phyloP scores from a whole-genome alignment of 2,797 vertebrate genomes.

The Enteromius trimaculatus region DNA sequence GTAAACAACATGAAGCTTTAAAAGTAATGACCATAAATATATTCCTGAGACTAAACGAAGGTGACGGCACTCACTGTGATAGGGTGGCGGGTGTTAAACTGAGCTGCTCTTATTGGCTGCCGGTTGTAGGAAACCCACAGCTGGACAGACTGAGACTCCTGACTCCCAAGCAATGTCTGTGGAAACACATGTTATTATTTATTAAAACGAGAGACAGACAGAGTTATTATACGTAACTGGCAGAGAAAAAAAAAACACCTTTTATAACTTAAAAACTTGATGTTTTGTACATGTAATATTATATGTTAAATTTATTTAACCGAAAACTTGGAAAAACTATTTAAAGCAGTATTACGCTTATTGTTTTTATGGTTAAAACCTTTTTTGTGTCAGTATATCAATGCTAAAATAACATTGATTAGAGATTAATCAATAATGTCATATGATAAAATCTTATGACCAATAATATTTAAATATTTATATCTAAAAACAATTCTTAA shows the following conservation, averaged over 20 bases:
- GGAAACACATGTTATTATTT: conserved; percentile 34
- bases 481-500: not conserved
- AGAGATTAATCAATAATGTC: not conserved
- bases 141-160: conserved; percentile 84
- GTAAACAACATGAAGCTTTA: conserved; percentile 6
- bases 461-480: not conserved
- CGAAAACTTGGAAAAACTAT: too few relatives aligned
- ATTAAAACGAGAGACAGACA: not conserved
- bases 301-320: too few relatives aligned
- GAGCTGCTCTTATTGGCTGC: conserved; percentile 92
- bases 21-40: conserved; percentile 64
- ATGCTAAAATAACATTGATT: not conserved
- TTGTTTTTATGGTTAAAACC: too few relatives aligned
- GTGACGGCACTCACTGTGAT: conserved; percentile 84
- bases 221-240: not conserved
- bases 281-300: too few relatives aligned
- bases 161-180: conserved; percentile 83
- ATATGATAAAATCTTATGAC: not conserved
- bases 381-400: not conserved
- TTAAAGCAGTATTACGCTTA: too few relatives aligned
- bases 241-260: not conserved
- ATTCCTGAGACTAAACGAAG: not conserved
- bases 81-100: conserved; percentile 94
- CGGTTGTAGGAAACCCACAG: conserved; percentile 99
- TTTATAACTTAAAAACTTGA: not conserved